A percentile compares a stretch with the other conserved stretches of the same genome.
These are phyloP conservation scores for Corbicula japonica DNA, from an alignment of 2,888 invertebrate genomes.

Conservation along the genomic window DNA sequence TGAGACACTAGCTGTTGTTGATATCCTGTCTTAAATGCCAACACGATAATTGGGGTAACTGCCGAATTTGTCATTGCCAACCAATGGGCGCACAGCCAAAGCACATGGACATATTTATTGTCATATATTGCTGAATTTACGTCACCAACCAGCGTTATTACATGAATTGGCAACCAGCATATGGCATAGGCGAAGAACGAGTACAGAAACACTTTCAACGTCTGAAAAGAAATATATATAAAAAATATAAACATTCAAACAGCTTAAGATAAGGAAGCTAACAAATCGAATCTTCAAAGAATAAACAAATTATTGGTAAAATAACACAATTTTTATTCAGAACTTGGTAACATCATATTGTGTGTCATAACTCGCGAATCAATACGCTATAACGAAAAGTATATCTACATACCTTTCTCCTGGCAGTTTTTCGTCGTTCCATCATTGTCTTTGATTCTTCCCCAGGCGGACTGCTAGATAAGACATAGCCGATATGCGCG, in stretches of 20 bases:
- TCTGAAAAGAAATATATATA: slow-evolving; percentile 78
- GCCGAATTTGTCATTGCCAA: slow-evolving; percentile 98
- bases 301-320: no score
- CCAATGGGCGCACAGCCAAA: slow-evolving; percentile 88
- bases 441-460: slow-evolving; percentile 94
- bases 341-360: no score
- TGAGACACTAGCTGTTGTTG: no score
- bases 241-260: no score
- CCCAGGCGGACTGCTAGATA: slow-evolving; percentile 96
- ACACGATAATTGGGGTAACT: slow-evolving; percentile 95
- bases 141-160: slow-evolving; percentile 92
- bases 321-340: no score
- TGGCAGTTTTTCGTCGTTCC: slow-evolving; percentile 93
- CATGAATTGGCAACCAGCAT: slow-evolving; percentile 97
- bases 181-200: slow-evolving; percentile 97
- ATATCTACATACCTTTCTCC: slow-evolving; percentile 93
- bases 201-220: slow-evolving; percentile 93
- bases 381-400: no score
- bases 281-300: no score
- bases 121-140: slow-evolving; percentile 69
- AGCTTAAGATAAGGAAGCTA: no score
- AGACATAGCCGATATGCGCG: slow-evolving; percentile 93
- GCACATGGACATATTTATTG: slow-evolving; percentile 62
- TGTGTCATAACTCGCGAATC: no score
- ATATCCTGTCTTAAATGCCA: no score